A percentile compares a stretch with the other conserved stretches of the same genome.
These are phyloP conservation scores for Disparrhopalites patrizii DNA, from an alignment of 2,888 invertebrate genomes.

Conservation along the genomic window DNA sequence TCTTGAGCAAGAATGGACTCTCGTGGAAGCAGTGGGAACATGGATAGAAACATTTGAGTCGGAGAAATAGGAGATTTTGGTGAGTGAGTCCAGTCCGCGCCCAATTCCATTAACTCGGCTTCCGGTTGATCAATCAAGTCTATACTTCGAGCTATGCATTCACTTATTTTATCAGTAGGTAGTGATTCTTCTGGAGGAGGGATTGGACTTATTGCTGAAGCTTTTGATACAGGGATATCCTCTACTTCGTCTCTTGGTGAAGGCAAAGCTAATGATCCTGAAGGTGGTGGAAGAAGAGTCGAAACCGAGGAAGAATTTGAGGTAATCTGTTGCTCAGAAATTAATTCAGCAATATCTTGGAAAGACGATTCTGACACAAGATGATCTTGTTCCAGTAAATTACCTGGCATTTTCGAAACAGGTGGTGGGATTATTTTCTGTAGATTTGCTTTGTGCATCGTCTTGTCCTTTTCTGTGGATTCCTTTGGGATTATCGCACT, in stretches of 20 bases:
- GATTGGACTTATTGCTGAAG: no score
- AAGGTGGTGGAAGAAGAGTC: neutral
- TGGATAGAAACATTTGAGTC: constrained; percentile 48
- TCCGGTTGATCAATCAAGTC: constrained; percentile 45
- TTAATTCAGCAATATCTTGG: constrained; percentile 7
- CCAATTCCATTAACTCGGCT: constrained; percentile 46
- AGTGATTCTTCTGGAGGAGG: neutral
- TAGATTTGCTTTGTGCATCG: neutral
- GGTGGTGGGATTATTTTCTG: neutral
- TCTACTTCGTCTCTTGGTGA: neutral
- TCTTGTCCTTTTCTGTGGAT: neutral
- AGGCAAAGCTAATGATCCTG: neutral
- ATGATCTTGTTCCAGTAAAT: neutral
- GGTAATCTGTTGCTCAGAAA: neutral
- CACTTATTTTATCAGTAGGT: constrained; percentile 43
- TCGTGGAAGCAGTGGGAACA: constrained; percentile 46
- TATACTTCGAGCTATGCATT: constrained; percentile 48
- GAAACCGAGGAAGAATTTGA: neutral
- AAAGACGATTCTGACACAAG: neutral
- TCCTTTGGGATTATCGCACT: neutral
- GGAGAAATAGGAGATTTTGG: constrained; percentile 48
- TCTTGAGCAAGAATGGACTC: constrained; percentile 35
- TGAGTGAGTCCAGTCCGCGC: constrained; percentile 42
- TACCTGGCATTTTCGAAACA: neutral
- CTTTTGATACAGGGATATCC: neutral